Conservation (phyloP, 2,113 vertebrate genomes). For the Gallinago paraguaiae region DNA sequence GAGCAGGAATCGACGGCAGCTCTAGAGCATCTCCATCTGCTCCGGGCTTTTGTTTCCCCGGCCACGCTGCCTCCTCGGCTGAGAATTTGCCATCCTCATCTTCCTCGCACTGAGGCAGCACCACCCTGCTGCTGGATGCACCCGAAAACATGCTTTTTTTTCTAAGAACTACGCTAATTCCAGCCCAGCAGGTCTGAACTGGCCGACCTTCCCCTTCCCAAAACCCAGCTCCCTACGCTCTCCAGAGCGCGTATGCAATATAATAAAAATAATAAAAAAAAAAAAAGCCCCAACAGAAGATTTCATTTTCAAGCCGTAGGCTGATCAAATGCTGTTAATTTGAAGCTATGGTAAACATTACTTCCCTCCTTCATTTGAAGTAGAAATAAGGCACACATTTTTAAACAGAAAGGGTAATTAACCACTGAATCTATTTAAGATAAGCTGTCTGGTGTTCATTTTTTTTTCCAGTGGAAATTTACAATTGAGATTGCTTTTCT, state of each 20-base stretch:
- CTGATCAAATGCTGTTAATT: slow-evolving; percentile 37
- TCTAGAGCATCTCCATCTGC: neutral
- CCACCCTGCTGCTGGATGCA: neutral
- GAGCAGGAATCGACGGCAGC: neutral
- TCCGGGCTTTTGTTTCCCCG: neutral
- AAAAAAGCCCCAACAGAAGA: neutral
- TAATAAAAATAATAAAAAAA: neutral
- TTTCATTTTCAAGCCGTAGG: slow-evolving; percentile 25
- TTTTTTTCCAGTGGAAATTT: slow-evolving; percentile 50
- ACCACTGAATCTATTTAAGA: slow-evolving; percentile 64
- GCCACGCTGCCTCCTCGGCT: neutral
- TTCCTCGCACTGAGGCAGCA: neutral
- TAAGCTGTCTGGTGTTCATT: slow-evolving; percentile 22
- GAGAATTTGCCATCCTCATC: neutral
- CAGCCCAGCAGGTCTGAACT: neutral
- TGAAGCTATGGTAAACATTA: slow-evolving; percentile 49
- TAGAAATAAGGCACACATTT: slow-evolving; percentile 65
- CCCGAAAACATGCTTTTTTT: neutral
- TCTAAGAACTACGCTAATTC: neutral
- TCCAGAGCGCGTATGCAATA: neutral
- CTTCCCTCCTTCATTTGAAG: slow-evolving; percentile 61
- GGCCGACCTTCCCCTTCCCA: neutral
- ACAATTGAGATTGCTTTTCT: slow-evolving; percentile 48
- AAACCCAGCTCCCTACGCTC: neutral
- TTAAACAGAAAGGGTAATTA: slow-evolving; percentile 68